Base-by-base conservation (phyloP, 2,797 vertebrate genomes). In the Babyrousa celebensis region DNA sequence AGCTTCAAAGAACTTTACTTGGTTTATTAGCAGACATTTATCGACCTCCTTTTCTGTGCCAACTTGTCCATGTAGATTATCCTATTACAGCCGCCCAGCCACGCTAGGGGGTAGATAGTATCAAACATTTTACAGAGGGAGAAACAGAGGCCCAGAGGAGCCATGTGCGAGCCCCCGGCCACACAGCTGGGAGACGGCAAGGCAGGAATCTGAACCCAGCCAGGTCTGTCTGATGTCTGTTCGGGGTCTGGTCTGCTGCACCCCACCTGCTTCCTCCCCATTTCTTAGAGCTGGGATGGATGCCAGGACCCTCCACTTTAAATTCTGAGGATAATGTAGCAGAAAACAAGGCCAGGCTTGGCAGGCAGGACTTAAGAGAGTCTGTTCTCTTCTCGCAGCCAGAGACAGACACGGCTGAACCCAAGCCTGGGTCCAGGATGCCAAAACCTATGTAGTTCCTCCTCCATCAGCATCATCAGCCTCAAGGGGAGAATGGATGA, bases 21-120 rank as follows among this genome's bases (percentile, higher is more conserved):
- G 74, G 80, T 83, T 96, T 94, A 95, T 96, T 91, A 92, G 74
- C 71, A 94, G 89, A 85, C 87, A 94, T 97, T 87, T 96, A 94
- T 96, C 3, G 32, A 79, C 79, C 23, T 48, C 32, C 20, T 90
- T 63, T 87, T 62, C 83, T 70, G 75, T 89, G 85, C 78, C 94
- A 95, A 71, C 12, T 89, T 95, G 36, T 89, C 27, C 40, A 0
- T 77, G 79, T 89, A 40, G 72, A 93, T 95, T 89, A 80, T 72
- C 85, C 74, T 65, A 58, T 92, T 89, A 90, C 6, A 5, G 68
- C 75, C 75, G 95, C 78, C 86, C 27, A 5, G 23, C 63, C 85
- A 43, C 1, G 1, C 68, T 48, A 21, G 48, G 60, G 40, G 79
- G 68, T 14, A 32, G 79, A 84, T 40, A 12, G 68, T 14, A 48